phyloP scores from a whole-genome alignment of 1,140 invertebrate species.

The Oreohelix idahoensis region DNA sequence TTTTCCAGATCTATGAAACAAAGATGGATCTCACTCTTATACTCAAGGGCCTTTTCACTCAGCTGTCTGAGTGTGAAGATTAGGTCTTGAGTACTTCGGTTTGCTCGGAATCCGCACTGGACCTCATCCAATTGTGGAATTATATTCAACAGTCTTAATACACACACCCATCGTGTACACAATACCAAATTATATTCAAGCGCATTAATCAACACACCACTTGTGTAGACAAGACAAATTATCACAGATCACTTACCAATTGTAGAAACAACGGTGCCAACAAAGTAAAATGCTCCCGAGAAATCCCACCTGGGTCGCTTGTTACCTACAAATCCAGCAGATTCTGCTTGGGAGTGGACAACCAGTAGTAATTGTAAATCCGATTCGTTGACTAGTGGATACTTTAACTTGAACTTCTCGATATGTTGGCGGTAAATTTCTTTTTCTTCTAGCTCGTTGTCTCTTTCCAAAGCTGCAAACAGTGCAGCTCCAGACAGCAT shows the following conservation, averaged over 20 bases:
- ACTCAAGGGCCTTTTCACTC: too few relatives aligned
- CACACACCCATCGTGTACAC: too few relatives aligned
- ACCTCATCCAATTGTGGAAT: too few relatives aligned
- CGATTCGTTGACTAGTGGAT: conserved; percentile 73
- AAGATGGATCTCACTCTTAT: too few relatives aligned
- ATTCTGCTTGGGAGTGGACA: conserved; percentile 78
- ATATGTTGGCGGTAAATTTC: conserved; percentile 73
- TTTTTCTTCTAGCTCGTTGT: conserved; percentile 74
- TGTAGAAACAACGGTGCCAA: conserved; percentile 81
- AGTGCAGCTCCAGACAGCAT: conserved; percentile 78
- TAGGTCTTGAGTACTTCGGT: too few relatives aligned
- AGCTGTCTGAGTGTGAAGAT: too few relatives aligned
- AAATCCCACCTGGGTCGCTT: conserved; percentile 80
- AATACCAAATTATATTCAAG: too few relatives aligned
- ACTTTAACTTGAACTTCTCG: conserved; percentile 72
- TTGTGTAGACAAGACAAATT: too few relatives aligned
- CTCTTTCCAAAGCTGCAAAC: conserved; percentile 78
- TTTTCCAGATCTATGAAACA: too few relatives aligned
- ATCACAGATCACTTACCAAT: conserved; percentile 76
- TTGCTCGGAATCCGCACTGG: too few relatives aligned
- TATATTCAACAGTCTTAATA: too few relatives aligned
- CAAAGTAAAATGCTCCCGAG: conserved; percentile 81
- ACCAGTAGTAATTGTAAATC: conserved; percentile 76
- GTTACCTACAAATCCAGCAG: conserved; percentile 75
- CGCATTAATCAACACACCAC: too few relatives aligned